A percentile compares a stretch with the other conserved stretches of the same genome.
These are phyloP conservation scores for Oophaga pumilio DNA, from an alignment of 2,113 vertebrate genomes.

Conservation along the genomic window DNA sequence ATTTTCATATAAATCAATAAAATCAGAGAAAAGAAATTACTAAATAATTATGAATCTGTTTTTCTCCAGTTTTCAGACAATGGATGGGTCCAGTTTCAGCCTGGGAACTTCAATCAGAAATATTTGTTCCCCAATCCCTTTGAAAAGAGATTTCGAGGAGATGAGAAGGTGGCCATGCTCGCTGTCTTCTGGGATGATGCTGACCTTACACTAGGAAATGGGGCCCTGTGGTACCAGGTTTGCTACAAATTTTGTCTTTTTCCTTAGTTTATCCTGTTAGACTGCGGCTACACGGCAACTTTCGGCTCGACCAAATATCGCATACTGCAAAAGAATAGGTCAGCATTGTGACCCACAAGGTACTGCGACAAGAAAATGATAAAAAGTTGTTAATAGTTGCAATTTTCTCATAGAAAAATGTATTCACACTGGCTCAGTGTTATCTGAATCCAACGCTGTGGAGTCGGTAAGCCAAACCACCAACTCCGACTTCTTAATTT, in stretches of 20 bases:
- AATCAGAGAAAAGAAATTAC: not conserved
- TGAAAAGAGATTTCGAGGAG: conserved; percentile 66
- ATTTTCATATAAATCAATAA: not conserved
- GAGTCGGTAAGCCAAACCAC: too few relatives aligned
- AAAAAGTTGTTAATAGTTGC: too few relatives aligned
- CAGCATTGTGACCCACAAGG: not conserved
- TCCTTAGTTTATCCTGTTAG: not conserved
- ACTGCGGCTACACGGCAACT: too few relatives aligned
- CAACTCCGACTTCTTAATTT: too few relatives aligned
- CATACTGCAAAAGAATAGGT: not conserved
- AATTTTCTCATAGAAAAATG: too few relatives aligned
- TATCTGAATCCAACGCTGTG: too few relatives aligned
- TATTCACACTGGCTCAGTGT: too few relatives aligned
- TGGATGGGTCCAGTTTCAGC: conserved; percentile 78
- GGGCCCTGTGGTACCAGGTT: conserved; percentile 74
- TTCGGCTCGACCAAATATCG: too few relatives aligned
- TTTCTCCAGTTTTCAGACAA: conserved; percentile 78
- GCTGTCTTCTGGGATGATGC: conserved; percentile 82
- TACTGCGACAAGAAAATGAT: too few relatives aligned
- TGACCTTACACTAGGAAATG: conserved; percentile 72
- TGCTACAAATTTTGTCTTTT: not conserved
- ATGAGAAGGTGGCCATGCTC: conserved; percentile 70
- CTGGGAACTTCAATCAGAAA: conserved; percentile 70
- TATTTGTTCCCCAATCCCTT: conserved; percentile 71
- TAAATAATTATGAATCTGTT: not conserved